A percentile compares a stretch with the other conserved stretches of the same genome.
Evolutionary conservation across 2,797 vertebrate genomes (phyloP).

Genomic region (Danio aesculapii): DNA sequence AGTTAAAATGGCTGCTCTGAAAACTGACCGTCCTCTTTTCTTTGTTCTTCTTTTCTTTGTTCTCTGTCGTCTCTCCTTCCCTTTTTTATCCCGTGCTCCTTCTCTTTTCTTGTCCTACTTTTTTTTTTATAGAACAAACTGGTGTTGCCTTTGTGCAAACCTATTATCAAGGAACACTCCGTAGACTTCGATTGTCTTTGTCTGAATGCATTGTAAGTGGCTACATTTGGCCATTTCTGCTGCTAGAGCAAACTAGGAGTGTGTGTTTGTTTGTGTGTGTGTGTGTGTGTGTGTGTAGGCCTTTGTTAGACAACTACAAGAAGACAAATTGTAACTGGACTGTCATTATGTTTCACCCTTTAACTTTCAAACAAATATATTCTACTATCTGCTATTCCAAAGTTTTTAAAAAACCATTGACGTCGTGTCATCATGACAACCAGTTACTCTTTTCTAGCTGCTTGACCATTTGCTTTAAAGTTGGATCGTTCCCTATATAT

Average conservation of each 20-base stretch:
- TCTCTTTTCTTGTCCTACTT: slow-evolving; percentile 71
- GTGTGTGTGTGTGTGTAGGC: slow-evolving; percentile 20
- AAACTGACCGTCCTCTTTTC: slow-evolving; percentile 68
- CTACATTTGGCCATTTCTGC: slow-evolving; percentile 66
- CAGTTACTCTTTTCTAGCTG: slow-evolving; percentile 50
- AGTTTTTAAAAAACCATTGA: slow-evolving; percentile 11
- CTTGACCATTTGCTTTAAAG: slow-evolving; percentile 39
- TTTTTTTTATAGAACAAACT: slow-evolving; percentile 85
- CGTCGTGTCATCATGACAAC: slow-evolving; percentile 43
- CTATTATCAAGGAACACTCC: slow-evolving; percentile 87
- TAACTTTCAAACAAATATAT: slow-evolving; percentile 16
- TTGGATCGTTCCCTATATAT: background rate
- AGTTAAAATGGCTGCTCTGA: slow-evolving; percentile 61
- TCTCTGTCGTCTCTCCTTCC: slow-evolving; percentile 57
- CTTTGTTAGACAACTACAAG: slow-evolving; percentile 28
- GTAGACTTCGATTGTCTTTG: slow-evolving; percentile 74
- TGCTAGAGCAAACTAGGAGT: slow-evolving; percentile 44
- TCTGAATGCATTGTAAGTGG: slow-evolving; percentile 81
- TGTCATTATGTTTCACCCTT: slow-evolving; percentile 42
- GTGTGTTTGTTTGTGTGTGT: slow-evolving; percentile 25
- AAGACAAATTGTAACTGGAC: slow-evolving; percentile 47
- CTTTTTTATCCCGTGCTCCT: slow-evolving; percentile 59
- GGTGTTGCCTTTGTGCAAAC: slow-evolving; percentile 90
- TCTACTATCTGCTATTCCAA: background rate
- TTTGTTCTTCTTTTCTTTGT: slow-evolving; percentile 65